Evolutionary conservation across 1,140 invertebrate genomes (phyloP).

Genomic region (Pomacea maculata): DNA sequence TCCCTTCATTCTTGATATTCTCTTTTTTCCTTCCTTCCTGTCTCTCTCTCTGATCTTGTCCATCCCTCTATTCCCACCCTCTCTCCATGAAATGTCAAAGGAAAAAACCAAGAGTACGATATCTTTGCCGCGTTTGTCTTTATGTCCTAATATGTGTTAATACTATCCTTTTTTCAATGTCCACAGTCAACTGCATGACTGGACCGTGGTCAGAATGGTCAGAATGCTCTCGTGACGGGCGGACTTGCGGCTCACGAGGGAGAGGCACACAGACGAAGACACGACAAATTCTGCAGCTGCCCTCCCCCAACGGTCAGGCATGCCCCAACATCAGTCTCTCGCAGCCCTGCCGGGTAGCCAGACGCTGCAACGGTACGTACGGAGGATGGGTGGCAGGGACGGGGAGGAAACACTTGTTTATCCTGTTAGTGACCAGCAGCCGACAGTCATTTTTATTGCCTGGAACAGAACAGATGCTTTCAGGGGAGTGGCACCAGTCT

Average conservation of each 20-base stretch:
- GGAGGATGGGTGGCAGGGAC: not conserved
- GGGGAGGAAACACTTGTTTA: not conserved
- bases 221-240: slow-evolving; percentile 49
- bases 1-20: not conserved
- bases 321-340: slow-evolving; percentile 35
- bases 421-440: not conserved
- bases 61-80: not conserved
- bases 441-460: not conserved
- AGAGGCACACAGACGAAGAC: slow-evolving; percentile 47
- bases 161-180: not conserved
- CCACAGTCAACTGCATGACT: slow-evolving; percentile 58
- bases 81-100: not conserved
- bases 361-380: slow-evolving; percentile 40
- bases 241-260: slow-evolving; percentile 55
- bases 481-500: not conserved
- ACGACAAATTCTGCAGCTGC: slow-evolving; percentile 42
- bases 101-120: not conserved
- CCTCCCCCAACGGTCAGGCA: slow-evolving; percentile 41
- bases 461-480: not conserved
- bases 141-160: not conserved
- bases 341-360: slow-evolving; percentile 36
- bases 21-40: not conserved
- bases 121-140: not conserved
- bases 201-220: slow-evolving; percentile 55
- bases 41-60: not conserved